Conservation (phyloP, 2,797 vertebrate species). For the Phoebastria nigripes region DNA sequence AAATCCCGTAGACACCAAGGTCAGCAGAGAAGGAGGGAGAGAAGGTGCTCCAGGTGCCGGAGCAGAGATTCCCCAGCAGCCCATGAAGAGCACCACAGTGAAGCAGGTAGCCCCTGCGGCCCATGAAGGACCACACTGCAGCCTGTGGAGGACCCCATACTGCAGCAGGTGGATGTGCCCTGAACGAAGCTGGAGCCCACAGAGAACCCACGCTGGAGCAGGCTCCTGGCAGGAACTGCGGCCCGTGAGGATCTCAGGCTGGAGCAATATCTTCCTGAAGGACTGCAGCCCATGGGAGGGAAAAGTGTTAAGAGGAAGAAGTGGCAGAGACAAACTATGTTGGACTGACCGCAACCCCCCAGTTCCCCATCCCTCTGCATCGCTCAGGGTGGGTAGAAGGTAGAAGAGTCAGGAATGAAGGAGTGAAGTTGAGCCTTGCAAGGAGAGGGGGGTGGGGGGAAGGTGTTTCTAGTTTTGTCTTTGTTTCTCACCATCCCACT, state of each 20-base stretch:
- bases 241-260: background rate
- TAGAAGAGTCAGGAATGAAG: background rate
- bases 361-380: background rate
- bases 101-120: background rate
- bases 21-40: background rate
- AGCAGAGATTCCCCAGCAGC: background rate
- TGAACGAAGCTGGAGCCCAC: background rate
- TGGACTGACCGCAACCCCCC: background rate
- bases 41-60: background rate
- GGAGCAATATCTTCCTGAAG: background rate
- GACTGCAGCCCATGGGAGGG: background rate
- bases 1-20: background rate
- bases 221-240: background rate
- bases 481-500: background rate
- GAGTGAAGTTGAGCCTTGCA: background rate
- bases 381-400: accelerated
- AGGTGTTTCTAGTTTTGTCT: background rate
- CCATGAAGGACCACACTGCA: background rate
- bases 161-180: background rate
- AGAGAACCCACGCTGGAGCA: background rate
- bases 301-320: background rate
- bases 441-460: accelerated
- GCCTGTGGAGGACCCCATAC: background rate
- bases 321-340: background rate
- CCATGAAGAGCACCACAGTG: background rate